Evolutionary conservation across 2,888 invertebrate species (phyloP).

Genomic region (Taphrorychus bicolor): DNA sequence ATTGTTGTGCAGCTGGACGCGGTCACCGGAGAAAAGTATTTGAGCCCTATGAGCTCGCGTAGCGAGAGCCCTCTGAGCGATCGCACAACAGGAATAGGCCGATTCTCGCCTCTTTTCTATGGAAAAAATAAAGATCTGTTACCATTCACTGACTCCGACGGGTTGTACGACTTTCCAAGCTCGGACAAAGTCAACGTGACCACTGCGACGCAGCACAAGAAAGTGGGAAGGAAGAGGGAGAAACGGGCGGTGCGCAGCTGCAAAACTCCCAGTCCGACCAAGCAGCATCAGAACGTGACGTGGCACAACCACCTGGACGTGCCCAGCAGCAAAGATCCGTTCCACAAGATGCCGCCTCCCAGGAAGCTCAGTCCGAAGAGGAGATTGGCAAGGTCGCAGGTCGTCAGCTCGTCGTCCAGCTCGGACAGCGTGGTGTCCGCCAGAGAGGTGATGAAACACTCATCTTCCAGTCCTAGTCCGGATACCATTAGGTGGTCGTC

Average conservation of each 20-base stretch:
- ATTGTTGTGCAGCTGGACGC: slow-evolving; percentile 66
- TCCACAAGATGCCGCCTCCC: slow-evolving; percentile 56
- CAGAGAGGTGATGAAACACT: slow-evolving; percentile 56
- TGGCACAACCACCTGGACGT: slow-evolving; percentile 70
- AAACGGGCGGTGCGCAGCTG: slow-evolving; percentile 60
- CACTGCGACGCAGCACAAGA: slow-evolving; percentile 62
- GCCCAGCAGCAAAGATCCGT: slow-evolving; percentile 59
- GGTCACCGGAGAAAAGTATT: slow-evolving; percentile 48
- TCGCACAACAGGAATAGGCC: slow-evolving; percentile 68
- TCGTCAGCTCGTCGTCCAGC: slow-evolving; percentile 67
- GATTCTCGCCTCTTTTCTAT: slow-evolving; percentile 77
- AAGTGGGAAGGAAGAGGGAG: slow-evolving; percentile 69
- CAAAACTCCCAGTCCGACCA: slow-evolving; percentile 65
- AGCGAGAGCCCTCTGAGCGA: slow-evolving; percentile 82
- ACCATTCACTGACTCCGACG: slow-evolving; percentile 81
- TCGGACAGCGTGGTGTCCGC: slow-evolving; percentile 67
- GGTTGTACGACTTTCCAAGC: slow-evolving; percentile 80
- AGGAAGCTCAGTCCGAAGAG: slow-evolving; percentile 67
- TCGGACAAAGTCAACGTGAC: slow-evolving; percentile 68
- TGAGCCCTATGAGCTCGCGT: slow-evolving; percentile 79
- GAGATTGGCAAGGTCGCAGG: slow-evolving; percentile 63
- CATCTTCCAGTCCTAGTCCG: slow-evolving; percentile 60
- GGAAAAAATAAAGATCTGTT: slow-evolving; percentile 68
- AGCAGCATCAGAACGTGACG: slow-evolving; percentile 52
- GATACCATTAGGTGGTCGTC: slow-evolving; percentile 59